Base-by-base conservation (phyloP, 1,140 invertebrate species). In the Coboldia fuscipes region DNA sequence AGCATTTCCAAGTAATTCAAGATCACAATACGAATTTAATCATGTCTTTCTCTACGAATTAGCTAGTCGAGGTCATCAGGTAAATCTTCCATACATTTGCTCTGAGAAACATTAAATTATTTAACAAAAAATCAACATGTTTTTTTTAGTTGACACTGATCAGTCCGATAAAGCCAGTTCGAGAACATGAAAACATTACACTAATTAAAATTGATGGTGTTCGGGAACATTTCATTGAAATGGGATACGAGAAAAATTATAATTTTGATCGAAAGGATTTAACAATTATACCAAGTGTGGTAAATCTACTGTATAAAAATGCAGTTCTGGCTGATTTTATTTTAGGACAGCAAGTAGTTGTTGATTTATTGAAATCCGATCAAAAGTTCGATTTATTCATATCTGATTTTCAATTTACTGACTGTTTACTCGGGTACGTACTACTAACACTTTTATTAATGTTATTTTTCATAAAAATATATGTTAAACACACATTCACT, bases 61-160 rank as follows among this genome's bases (percentile, higher is more conserved):
- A 14, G 63, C 58, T 3, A 38, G 42, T 10, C 44, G 48, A 14
- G 63, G 61, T 32, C 63, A 68, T 37, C 43, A 60, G 4, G 51
- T 67, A 1, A 49, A 50, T 4, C n/a, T n/a, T n/a, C n/a, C n/a
- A n/a, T n/a, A n/a, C n/a, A n/a, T n/a, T n/a, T n/a, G n/a, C n/a
- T n/a, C n/a, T n/a, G n/a, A n/a, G n/a, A n/a, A n/a, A n/a, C n/a
- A n/a, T 44, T 58, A 15, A 22, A 14, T n/a, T 34, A 13, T n/a
- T 24, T 17, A 51, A 47, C 2, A 30, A 50, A 9, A 49, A 51
- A 34, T 51, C 43, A 35, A 45, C 45, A 1, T 45, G 47, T 41
- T 30, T 22, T 21, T 17, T 21, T 4, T 30, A 35, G 32, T 22
- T 22, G 8, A 8, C 28, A 40, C 3, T 17, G 35, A 6, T 42